These are phyloP conservation scores for Riparia riparia DNA, from an alignment of 2,113 vertebrate species.

Conservation along the genomic window DNA sequence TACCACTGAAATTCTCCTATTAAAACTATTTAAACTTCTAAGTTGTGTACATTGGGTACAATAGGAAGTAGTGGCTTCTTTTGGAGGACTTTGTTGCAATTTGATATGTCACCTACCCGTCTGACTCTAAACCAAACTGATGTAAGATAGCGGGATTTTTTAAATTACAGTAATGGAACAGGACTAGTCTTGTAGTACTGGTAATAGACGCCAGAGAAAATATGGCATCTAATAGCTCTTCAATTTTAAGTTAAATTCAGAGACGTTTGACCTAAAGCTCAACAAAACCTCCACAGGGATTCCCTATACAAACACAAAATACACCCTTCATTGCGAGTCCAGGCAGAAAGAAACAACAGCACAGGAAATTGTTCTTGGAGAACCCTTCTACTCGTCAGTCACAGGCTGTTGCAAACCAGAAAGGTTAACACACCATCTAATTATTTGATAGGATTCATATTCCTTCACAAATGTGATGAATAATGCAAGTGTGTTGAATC, in stretches of 20 bases:
- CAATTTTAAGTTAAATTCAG: neutral
- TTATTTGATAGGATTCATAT: conserved; percentile 10
- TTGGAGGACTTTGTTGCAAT: neutral
- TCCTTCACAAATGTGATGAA: conserved; percentile 15
- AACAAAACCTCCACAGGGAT: neutral
- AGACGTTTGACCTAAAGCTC: neutral
- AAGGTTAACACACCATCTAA: neutral
- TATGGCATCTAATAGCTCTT: neutral
- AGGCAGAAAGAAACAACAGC: neutral
- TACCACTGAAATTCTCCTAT: neutral
- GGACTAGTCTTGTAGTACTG: neutral
- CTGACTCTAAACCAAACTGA: neutral
- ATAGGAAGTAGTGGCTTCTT: neutral
- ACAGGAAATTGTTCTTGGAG: neutral
- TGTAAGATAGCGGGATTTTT: neutral
- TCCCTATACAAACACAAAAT: neutral
- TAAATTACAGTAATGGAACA: neutral
- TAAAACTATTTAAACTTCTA: neutral
- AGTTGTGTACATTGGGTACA: neutral
- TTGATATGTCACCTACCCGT: neutral
- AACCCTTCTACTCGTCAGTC: neutral
- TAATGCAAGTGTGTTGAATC: conserved; percentile 8
- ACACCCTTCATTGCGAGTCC: neutral
- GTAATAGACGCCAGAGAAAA: neutral
- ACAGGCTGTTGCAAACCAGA: neutral